Base-by-base conservation (phyloP, 1,140 invertebrate genomes). In the Varroa destructor region DNA sequence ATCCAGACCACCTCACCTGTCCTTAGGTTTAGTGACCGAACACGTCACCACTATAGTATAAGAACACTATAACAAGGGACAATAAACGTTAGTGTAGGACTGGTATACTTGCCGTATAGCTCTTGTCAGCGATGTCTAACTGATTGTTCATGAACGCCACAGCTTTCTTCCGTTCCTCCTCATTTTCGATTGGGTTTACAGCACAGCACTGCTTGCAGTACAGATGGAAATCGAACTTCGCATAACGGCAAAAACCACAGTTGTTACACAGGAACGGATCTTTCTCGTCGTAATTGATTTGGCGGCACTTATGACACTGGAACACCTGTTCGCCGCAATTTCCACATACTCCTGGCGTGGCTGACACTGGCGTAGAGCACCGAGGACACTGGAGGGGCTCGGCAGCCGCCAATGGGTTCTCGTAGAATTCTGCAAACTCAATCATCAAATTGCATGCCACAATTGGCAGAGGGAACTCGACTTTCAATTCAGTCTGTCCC, bases 261-360 rank as follows among this genome's bases (percentile, higher is more conserved):
- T 93, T 89, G 81, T 97, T 95, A 79, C 95, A 98, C 12, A 99
- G 80, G 84, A 98, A 98, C 1, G 95, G 95, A 83, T 98, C 95
- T 79, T 97, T 96, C 79, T 98, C 94, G 79, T 98, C 95, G 81
- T 99, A 98, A 81, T 98, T 98, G 74, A 98, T 99, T 0, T 94
- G 91, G 14, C 88, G 85, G 77, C 71, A 79, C 58, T 77, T 77
- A 67, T 79, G 78, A 79, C 94, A 97, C 77, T 99, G 95, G 80
- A 93, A 98, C 0, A 97, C 95, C 80, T 98, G 98, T 79, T 99
- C 95, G 1, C 94, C 95, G 79, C 95, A 98, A 79, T 97, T 97
- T 0, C 88, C 88, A 78, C 95, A 98, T 0, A 98, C 93, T 0
- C 95, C 95, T 0, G 95, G 94, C 82, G 95, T 95, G 0, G 95